phyloP scores from a whole-genome alignment of 2,888 invertebrate species.

The Sinotaia quadrata region DNA sequence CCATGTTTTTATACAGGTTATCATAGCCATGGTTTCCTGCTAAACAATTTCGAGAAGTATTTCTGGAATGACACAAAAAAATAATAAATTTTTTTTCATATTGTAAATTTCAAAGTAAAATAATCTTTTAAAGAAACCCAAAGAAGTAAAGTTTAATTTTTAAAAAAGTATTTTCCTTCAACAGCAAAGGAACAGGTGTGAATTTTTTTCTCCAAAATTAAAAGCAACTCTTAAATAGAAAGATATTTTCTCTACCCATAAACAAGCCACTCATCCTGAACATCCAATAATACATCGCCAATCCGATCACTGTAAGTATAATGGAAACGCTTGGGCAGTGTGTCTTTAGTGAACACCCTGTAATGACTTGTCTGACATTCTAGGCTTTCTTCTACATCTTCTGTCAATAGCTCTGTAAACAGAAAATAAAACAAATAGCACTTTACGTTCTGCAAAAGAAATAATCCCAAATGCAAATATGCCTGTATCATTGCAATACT shows the following conservation, averaged over 20 bases:
- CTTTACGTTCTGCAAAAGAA: no score
- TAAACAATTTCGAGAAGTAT: constrained; percentile 34
- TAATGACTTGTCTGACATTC: constrained; percentile 59
- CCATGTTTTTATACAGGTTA: constrained; percentile 63
- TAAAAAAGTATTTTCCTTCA: no score
- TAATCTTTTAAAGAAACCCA: no score
- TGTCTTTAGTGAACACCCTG: constrained; percentile 61
- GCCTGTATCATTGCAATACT: no score
- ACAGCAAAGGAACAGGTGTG: no score
- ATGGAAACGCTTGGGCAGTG: constrained; percentile 68
- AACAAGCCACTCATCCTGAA: constrained; percentile 52
- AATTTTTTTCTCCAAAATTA: constrained; percentile 23
- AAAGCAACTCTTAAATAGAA: background rate
- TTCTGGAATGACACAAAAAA: constrained; percentile 53
- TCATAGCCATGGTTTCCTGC: constrained; percentile 69
- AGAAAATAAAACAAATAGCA: no score
- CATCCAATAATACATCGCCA: constrained; percentile 68
- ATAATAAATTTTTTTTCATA: background rate
- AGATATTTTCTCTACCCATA: constrained; percentile 36
- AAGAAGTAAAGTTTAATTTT: no score
- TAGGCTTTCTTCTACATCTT: constrained; percentile 38
- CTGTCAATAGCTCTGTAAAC: background rate
- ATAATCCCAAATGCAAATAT: no score
- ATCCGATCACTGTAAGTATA: constrained; percentile 63
- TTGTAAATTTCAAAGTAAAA: no score